Evolutionary conservation across 2,113 vertebrate genomes (phyloP).

Genomic region (Chionis minor): DNA sequence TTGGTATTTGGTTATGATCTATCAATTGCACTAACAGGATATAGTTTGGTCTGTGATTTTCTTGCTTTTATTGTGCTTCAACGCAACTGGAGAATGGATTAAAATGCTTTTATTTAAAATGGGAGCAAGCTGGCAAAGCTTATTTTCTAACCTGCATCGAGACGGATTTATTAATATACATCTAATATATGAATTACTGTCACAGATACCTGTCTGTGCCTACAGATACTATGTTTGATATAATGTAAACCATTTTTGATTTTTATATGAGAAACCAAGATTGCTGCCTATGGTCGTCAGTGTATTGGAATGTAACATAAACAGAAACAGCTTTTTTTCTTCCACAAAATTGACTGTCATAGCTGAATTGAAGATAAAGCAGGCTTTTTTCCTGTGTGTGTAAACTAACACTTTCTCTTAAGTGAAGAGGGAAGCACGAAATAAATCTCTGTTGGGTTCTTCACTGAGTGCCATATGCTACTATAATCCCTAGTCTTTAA

Average conservation of each 20-base stretch:
- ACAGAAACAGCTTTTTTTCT: neutral
- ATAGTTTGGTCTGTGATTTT: neutral
- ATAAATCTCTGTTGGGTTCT: neutral
- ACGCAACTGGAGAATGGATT: neutral
- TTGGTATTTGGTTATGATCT: neutral
- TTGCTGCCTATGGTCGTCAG: neutral
- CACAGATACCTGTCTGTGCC: neutral
- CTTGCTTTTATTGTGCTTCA: neutral
- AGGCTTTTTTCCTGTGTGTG: neutral
- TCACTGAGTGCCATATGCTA: neutral
- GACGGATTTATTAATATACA: neutral
- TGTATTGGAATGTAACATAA: neutral
- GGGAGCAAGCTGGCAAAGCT: neutral
- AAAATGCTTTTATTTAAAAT: neutral
- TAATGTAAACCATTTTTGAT: neutral
- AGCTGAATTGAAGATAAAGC: neutral
- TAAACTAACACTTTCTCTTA: neutral
- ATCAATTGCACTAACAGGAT: neutral
- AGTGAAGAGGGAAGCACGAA: accelerated
- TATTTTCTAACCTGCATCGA: neutral
- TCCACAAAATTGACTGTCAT: neutral
- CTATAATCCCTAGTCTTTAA: neutral
- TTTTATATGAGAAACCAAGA: neutral
- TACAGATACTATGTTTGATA: neutral
- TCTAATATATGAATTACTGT: neutral